Base-by-base conservation (phyloP, 2,888 invertebrate genomes). In the Perithous albicinctus region DNA sequence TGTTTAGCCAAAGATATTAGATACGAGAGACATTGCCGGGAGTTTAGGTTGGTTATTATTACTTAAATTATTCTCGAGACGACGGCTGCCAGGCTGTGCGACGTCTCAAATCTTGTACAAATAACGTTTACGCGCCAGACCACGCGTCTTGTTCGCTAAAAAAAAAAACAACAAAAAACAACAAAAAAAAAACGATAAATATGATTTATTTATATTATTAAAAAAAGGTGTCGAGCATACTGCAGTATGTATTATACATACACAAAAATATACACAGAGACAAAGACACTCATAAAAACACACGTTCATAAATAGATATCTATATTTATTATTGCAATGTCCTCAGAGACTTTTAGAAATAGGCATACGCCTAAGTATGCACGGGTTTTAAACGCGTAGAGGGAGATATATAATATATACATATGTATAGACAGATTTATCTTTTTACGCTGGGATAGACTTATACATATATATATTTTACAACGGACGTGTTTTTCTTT, bases 1-100 rank as follows among this genome's bases (percentile, higher is more conserved):
- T 87, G 80, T 85, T 86, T 88, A 89, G 89, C 90, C 90, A 90
- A 90, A 90, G 90, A 90, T 85, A 86, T 87, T 86, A 89, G 81
- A 67, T 67, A 82, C 64, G 74, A 69, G 29, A 41, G 41, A 61
- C 38, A 64, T 46, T 43, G 43, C 54, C n/a, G 43, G 51, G 63
- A 18, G 73, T 48, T 46, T 23, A 29, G 32, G 43, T 48, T 73
- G 73, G 38, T 73, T 77, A 54, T 35, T n/a, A 59, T 59, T 81
- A 77, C 80, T 81, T 81, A 73, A 77, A 43, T 54, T 77, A 66
- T 56, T 26, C n/a, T 43, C 46, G 15, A 69, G 74, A 38, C 41
- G 23, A 38, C 4, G 3, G 29, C 78, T 66, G 54, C 72, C 51
- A 64, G 35, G 46, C 76, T 48, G n/a, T n/a, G 48, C 75, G 23